Percentiles rank a stretch among this genome's conserved stretches.
Evolutionary conservation across 2,113 vertebrate species (phyloP).

Genomic region (Chaetura pelagica): DNA sequence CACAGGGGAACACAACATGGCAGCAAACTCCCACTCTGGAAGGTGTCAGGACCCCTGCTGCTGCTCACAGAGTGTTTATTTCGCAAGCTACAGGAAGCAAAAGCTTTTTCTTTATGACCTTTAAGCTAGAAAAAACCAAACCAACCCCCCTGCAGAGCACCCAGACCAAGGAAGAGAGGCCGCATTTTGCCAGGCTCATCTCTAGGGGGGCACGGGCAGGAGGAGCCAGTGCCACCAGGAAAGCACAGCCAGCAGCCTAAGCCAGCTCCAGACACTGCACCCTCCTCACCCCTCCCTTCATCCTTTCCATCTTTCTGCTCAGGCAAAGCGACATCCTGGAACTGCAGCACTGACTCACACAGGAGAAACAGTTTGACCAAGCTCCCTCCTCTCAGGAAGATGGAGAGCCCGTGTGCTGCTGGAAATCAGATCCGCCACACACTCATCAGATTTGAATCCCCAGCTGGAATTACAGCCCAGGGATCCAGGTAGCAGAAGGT

Average conservation of each 20-base stretch:
- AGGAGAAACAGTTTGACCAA: neutral
- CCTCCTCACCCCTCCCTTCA: rapidly evolving
- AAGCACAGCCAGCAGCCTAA: neutral
- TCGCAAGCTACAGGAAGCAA: neutral
- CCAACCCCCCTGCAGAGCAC: neutral
- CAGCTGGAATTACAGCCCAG: neutral
- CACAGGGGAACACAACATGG: neutral
- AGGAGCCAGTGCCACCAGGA: neutral
- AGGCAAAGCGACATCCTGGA: neutral
- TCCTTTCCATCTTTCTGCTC: neutral
- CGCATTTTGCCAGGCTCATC: neutral
- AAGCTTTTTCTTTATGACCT: neutral
- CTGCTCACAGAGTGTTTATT: neutral
- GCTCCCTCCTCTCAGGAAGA: slow-evolving; percentile 10
- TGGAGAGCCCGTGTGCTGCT: neutral
- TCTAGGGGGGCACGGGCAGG: neutral
- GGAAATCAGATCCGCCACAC: neutral
- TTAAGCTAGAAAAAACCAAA: neutral
- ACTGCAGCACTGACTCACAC: neutral
- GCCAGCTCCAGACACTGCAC: neutral
- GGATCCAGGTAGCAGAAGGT: neutral
- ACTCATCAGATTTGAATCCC: neutral
- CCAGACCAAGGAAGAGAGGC: neutral
- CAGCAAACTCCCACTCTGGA: neutral
- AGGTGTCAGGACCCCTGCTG: neutral